Base-by-base conservation (phyloP, 2,797 vertebrate genomes). In the Avahi laniger region DNA sequence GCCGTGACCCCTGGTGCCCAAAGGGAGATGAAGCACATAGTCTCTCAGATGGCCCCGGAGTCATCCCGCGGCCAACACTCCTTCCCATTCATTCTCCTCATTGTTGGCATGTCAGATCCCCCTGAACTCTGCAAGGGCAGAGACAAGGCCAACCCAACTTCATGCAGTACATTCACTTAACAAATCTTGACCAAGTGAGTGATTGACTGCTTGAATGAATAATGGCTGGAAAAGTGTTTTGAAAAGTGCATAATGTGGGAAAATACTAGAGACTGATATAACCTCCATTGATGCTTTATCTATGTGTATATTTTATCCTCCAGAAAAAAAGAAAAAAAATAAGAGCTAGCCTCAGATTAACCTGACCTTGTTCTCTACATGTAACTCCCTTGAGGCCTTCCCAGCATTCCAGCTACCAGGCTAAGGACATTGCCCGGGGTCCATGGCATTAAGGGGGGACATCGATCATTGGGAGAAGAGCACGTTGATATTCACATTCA, bases 1-100 rank as follows among this genome's bases (percentile, higher is more conserved):
- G 14, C 4, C 5, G 14, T 26, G 61, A 13, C 7, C 12, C 22
- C 35, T 33, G 14, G n/a, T 24, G 1, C 12, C 14, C 18, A 26
- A 3, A 3, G 30, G 30, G 5, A 83, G 63, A 35, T n/a, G 10
- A 7, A 24, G 24, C 43, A 69, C 43, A 5, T 26, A 1, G 14
- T 26, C 48, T 38, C 28, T 82, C n/a, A 85, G 82, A 46, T 9
- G 28, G 30, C 33, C 22, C 18, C 18, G 28, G 50, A 38, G 7
- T 35, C 41, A 6, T 5, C 2, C 24, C 35, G 18, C 33, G 15
- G 35, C 1, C 5, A 5, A 17, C 24, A 4, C 1, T 0, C 30
- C 22, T 12, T 0, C 30, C 22, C 4, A 2, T 28, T 24, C 57
- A 26, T 7, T 63, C n/a, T 59, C 28, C 76, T 83, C 26, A 0